Evolutionary conservation across 2,888 invertebrate species (phyloP).

Genomic region (Agrotis segetum): DNA sequence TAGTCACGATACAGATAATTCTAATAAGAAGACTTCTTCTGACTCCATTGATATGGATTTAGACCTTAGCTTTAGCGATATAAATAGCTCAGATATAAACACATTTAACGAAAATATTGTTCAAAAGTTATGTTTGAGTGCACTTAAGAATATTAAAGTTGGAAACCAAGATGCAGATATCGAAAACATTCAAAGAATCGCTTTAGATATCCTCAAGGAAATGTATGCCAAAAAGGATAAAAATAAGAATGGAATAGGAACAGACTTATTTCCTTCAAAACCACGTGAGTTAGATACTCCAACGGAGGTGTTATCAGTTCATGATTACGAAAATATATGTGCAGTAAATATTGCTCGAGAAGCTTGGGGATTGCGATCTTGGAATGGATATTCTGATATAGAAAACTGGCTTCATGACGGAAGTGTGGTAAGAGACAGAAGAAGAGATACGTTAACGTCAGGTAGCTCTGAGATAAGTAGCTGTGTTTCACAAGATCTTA

Average conservation of each 20-base stretch:
- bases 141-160: constrained; percentile 89
- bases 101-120: constrained; percentile 90
- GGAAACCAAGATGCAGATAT: constrained; percentile 90
- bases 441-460: constrained; percentile 90
- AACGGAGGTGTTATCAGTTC: constrained; percentile 91
- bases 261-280: constrained; percentile 80
- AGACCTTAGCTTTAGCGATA: constrained; percentile 90
- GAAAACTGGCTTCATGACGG: constrained; percentile 92
- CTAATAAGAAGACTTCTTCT: constrained; percentile 89
- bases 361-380: constrained; percentile 92
- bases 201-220: constrained; percentile 89
- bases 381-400: constrained; percentile 92
- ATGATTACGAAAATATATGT: constrained; percentile 93
- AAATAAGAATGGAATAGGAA: constrained; percentile 79
- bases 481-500: constrained; percentile 86
- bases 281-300: constrained; percentile 89
- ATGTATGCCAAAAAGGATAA: constrained; percentile 89
- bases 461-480: constrained; percentile 91
- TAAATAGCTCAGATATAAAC: constrained; percentile 90
- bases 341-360: constrained; percentile 92
- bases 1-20: constrained; percentile 87
- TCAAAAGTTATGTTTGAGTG: constrained; percentile 89
- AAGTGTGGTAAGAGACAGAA: constrained; percentile 91
- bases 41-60: constrained; percentile 90
- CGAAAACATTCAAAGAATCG: constrained; percentile 90